Conservation (phyloP, 1,140 invertebrate species). For the Zaprionus capensis region DNA sequence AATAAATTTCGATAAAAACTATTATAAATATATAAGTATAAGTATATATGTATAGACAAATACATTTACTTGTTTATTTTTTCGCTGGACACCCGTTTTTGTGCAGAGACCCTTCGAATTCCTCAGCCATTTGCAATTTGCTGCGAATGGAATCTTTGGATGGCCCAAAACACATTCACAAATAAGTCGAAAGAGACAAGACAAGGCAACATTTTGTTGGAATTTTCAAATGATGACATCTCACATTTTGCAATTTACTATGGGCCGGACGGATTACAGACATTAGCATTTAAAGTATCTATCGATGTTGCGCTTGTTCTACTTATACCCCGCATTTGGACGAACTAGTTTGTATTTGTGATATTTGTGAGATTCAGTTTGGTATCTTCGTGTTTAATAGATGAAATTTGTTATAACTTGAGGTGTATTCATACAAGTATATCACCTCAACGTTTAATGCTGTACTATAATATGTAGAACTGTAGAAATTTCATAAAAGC, state of each 20-base stretch:
- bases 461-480: too few species aligned
- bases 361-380: too few species aligned
- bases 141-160: slow-evolving; percentile 5
- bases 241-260: slow-evolving; percentile 24
- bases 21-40: neutral
- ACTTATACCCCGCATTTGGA: slow-evolving; percentile 8
- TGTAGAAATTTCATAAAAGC: too few species aligned
- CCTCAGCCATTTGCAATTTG: slow-evolving; percentile 34
- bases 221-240: slow-evolving; percentile 14
- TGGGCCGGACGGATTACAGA: neutral
- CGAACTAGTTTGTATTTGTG: neutral
- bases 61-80: neutral
- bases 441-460: too few species aligned
- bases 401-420: too few species aligned
- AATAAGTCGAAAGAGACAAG: slow-evolving; percentile 6
- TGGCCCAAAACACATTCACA: slow-evolving; percentile 5
- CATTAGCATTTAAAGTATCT: slow-evolving; percentile 21
- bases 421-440: too few species aligned
- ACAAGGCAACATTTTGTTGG: neutral
- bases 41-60: neutral
- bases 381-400: too few species aligned
- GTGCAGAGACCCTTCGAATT: slow-evolving; percentile 36
- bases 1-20: slow-evolving; percentile 20
- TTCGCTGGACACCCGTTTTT: slow-evolving; percentile 33
- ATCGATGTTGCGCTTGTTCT: neutral